Conservation (phyloP, 2,888 invertebrate genomes). For the Melieria crassipennis region DNA sequence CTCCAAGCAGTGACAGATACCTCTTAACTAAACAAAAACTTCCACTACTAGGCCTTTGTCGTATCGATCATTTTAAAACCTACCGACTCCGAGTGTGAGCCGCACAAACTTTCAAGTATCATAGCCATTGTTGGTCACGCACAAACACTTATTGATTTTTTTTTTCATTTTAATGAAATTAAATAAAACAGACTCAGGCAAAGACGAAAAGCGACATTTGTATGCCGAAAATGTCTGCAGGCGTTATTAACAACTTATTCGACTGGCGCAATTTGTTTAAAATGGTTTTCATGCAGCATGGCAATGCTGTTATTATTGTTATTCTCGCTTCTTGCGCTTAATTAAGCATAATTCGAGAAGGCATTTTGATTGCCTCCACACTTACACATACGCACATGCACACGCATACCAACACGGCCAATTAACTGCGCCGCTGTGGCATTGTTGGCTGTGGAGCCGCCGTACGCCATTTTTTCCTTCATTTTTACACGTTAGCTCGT, state of each 20-base stretch:
- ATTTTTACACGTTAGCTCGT: constrained; percentile 15
- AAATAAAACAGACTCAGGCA: too few species aligned
- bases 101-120: too few species aligned
- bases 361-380: constrained; percentile 4
- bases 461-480: background rate
- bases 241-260: constrained; percentile 37
- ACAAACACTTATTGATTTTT: too few species aligned
- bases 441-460: too few species aligned
- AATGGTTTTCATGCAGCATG: constrained; percentile 13
- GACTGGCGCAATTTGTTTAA: constrained; percentile 36
- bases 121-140: too few species aligned
- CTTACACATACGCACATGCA: background rate
- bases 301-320: background rate
- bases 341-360: constrained; percentile 26
- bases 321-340: constrained; percentile 22
- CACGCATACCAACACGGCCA: background rate
- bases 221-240: constrained; percentile 31
- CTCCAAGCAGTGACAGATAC: too few species aligned
- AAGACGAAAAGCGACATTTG: constrained; percentile 18
- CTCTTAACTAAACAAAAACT: too few species aligned
- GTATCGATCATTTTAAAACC: too few species aligned
- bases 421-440: background rate
- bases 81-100: too few species aligned
- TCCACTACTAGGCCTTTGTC: too few species aligned
- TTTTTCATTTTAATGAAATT: too few species aligned